These are phyloP conservation scores for Otolemur garnettii DNA, from an alignment of 2,113 vertebrate genomes.

Conservation along the genomic window DNA sequence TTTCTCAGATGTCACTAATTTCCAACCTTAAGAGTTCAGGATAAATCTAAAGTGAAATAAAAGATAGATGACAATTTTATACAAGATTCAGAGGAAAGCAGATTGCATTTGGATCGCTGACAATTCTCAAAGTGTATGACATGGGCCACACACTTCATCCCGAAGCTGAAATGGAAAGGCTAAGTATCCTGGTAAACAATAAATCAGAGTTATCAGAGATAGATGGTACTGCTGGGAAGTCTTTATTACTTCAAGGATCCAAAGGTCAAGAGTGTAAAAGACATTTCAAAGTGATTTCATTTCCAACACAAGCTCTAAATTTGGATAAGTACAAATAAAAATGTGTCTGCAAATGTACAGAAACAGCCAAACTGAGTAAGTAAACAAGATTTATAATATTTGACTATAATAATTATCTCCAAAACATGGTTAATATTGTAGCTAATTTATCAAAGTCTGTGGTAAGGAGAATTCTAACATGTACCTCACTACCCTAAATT, in stretches of 20 bases:
- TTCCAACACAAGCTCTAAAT: neutral
- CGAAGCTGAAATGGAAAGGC: neutral
- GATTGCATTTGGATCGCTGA: neutral
- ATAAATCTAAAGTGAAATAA: neutral
- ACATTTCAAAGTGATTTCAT: neutral
- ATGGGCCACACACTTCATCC: neutral
- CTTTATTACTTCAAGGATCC: neutral
- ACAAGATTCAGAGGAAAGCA: neutral
- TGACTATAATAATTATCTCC: neutral
- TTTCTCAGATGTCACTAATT: neutral
- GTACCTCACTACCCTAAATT: neutral
- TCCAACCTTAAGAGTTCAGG: neutral
- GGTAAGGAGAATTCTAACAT: neutral
- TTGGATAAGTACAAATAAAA: neutral
- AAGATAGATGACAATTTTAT: neutral
- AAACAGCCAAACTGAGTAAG: neutral
- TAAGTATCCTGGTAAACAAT: neutral
- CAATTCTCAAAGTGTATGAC: neutral
- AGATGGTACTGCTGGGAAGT: neutral
- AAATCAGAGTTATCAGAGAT: neutral
- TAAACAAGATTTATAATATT: neutral
- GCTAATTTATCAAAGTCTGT: neutral
- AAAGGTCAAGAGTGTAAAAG: conserved; percentile 26
- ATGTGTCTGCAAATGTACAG: neutral
- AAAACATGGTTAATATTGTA: neutral